Evolutionary conservation across 2,113 vertebrate genomes (phyloP).

Genomic region (Carassius carassius): DNA sequence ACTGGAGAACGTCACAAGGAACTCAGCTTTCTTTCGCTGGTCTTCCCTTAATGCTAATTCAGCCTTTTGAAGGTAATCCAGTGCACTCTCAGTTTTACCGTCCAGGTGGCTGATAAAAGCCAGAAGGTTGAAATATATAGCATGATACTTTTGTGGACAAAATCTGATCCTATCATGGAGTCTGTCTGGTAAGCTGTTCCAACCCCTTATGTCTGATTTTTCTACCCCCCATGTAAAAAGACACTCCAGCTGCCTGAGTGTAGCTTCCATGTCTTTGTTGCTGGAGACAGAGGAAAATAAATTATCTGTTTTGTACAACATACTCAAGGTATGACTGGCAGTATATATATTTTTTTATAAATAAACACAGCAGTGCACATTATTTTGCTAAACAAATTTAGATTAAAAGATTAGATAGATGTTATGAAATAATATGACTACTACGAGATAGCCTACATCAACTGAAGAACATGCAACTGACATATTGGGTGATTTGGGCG

Average conservation of each 20-base stretch:
- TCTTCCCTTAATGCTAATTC: conserved; percentile 44
- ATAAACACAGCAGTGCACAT: background rate
- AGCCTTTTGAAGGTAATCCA: conserved; percentile 50
- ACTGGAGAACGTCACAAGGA: conserved; percentile 55
- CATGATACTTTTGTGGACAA: conserved; percentile 42
- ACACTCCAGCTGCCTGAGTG: conserved; percentile 56
- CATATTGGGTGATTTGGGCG: background rate
- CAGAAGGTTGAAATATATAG: conserved; percentile 55
- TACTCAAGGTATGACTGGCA: background rate
- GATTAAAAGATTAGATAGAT: too few relatives aligned
- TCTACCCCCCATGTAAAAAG: conserved; percentile 62
- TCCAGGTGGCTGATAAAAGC: conserved; percentile 51
- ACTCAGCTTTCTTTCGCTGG: background rate
- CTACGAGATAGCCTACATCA: too few relatives aligned
- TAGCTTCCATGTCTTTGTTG: conserved; percentile 37
- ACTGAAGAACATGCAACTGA: background rate
- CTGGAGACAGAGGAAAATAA: background rate
- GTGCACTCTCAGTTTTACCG: conserved; percentile 28
- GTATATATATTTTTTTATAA: background rate
- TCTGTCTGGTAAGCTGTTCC: conserved; percentile 45
- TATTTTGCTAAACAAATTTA: too few relatives aligned
- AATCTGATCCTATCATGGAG: conserved; percentile 48
- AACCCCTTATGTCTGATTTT: conserved; percentile 45
- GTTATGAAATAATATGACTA: too few relatives aligned
- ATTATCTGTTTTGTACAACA: background rate